Percentiles rank a stretch among this genome's conserved stretches.
Evolutionary conservation across 2,888 invertebrate species (phyloP).

Genomic region (Cheilosia scutellata): DNA sequence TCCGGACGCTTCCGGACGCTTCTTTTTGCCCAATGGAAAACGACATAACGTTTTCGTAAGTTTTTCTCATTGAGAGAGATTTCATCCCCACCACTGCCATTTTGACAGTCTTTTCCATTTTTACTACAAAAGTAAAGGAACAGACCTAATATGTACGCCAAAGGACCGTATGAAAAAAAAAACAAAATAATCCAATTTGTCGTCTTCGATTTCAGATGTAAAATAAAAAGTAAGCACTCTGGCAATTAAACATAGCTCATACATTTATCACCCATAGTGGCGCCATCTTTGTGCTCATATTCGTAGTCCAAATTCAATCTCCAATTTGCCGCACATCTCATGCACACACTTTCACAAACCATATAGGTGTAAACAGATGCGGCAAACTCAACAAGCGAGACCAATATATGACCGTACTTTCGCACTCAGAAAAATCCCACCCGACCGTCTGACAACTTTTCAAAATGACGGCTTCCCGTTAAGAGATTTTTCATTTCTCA

Average conservation of each 20-base stretch:
- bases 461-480: slow-evolving; percentile 76
- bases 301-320: not conserved
- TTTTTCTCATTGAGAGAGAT: too few species aligned
- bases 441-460: slow-evolving; percentile 69
- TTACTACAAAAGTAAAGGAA: not conserved
- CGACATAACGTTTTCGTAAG: too few species aligned
- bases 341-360: not conserved
- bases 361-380: slow-evolving; percentile 17
- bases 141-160: too few species aligned
- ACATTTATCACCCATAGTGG: not conserved
- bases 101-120: not conserved
- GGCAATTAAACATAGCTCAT: not conserved
- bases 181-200: too few species aligned
- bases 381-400: slow-evolving; percentile 51
- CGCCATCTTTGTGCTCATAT: slow-evolving; percentile 21
- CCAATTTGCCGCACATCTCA: slow-evolving; percentile 38
- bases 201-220: too few species aligned
- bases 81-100: too few species aligned
- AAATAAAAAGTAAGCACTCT: not conserved
- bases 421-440: slow-evolving; percentile 55
- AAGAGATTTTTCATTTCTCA: slow-evolving; percentile 66
- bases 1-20: too few species aligned
- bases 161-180: too few species aligned
- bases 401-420: not conserved
- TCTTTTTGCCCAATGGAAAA: too few species aligned